phyloP scores from a whole-genome alignment of 2,113 vertebrate species.

The Thunnus maccoyii region DNA sequence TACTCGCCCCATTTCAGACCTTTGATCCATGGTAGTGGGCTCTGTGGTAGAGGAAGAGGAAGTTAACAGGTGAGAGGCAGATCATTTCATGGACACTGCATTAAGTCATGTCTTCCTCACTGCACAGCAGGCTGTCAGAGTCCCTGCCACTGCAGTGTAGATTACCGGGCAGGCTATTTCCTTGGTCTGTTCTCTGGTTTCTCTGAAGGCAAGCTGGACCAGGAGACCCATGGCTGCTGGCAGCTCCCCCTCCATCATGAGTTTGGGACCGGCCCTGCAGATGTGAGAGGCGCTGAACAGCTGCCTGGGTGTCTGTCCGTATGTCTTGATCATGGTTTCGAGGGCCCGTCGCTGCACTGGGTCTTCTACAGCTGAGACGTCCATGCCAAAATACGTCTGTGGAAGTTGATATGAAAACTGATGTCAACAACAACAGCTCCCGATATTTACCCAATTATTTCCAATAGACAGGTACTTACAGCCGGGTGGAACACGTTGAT shows the following conservation, averaged over 20 bases:
- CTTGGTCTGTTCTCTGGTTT: slow-evolving; percentile 91
- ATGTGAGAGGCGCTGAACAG: slow-evolving; percentile 91
- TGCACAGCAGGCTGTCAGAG: background rate
- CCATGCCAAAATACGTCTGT: slow-evolving; percentile 99
- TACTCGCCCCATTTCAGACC: slow-evolving; percentile 99
- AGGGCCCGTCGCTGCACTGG: slow-evolving; percentile 96
- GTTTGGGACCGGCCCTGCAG: slow-evolving; percentile 88
- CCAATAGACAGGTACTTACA: slow-evolving; percentile 81
- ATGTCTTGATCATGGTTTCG: slow-evolving; percentile 99
- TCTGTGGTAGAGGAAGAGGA: slow-evolving; percentile 82
- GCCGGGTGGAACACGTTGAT: slow-evolving; percentile 99
- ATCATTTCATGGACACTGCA: slow-evolving; percentile 26
- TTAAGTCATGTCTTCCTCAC: slow-evolving; percentile 14
- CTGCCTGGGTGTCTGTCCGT: slow-evolving; percentile 96
- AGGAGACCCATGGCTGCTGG: slow-evolving; percentile 96
- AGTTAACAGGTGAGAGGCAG: slow-evolving; percentile 31
- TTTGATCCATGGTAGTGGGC: slow-evolving; percentile 96
- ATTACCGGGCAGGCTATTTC: slow-evolving; percentile 92
- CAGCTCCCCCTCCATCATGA: slow-evolving; percentile 94
- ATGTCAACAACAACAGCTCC: background rate
- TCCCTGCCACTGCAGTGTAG: slow-evolving; percentile 16
- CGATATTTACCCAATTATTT: background rate
- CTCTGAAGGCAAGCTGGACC: slow-evolving; percentile 97
- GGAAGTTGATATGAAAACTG: background rate
- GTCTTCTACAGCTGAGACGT: slow-evolving; percentile 98